Evolutionary conservation across 2,797 vertebrate species (phyloP).

Genomic region (Jordanella pulchra): DNA sequence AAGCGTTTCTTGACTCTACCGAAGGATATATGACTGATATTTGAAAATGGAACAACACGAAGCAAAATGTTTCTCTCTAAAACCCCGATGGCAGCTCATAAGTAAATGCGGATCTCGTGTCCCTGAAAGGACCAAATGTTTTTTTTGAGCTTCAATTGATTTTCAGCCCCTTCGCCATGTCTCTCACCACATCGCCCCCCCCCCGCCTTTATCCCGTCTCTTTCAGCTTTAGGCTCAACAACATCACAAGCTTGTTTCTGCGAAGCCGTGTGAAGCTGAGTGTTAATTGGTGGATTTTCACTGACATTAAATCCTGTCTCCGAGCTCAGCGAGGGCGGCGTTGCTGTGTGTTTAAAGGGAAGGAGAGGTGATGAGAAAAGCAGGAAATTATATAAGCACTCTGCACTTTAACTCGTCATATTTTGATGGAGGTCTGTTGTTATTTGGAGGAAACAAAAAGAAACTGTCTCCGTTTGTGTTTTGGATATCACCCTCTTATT

Average conservation of each 20-base stretch:
- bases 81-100: background rate
- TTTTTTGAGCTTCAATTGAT: slow-evolving; percentile 15
- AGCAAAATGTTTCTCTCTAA: slow-evolving; percentile 1
- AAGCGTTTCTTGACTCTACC: too few species aligned
- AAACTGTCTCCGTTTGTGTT: background rate
- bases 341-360: slow-evolving; percentile 33
- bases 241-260: slow-evolving; percentile 2
- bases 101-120: slow-evolving; percentile 9
- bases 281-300: slow-evolving; percentile 66
- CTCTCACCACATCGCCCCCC: slow-evolving; percentile 15
- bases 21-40: too few species aligned
- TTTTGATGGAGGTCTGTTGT: slow-evolving; percentile 44
- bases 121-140: slow-evolving; percentile 22
- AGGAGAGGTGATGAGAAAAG: background rate
- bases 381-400: slow-evolving; percentile 41
- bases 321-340: slow-evolving; percentile 26
- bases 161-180: slow-evolving; percentile 11
- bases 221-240: background rate
- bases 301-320: slow-evolving; percentile 65
- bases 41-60: background rate
- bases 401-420: slow-evolving; percentile 21
- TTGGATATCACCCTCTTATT: background rate
- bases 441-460: slow-evolving; percentile 7
- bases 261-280: slow-evolving; percentile 47
- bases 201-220: slow-evolving; percentile 18